Percentiles rank a stretch among this genome's conserved stretches.
These are phyloP conservation scores for Collichthys lucidus DNA, from an alignment of 2,113 vertebrate species.

Conservation along the genomic window DNA sequence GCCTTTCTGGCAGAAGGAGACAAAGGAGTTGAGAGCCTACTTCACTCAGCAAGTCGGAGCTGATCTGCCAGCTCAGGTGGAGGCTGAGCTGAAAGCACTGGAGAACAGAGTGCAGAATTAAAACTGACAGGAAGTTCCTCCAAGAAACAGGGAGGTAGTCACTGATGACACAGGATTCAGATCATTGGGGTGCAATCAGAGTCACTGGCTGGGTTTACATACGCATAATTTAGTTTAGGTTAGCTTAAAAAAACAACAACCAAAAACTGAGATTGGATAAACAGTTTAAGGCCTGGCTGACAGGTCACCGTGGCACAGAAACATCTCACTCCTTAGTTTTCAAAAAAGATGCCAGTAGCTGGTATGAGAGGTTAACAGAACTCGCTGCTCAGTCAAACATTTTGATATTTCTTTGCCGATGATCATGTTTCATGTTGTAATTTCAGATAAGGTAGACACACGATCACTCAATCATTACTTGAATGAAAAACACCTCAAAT, in stretches of 20 bases:
- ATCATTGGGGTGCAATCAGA: conserved; percentile 30
- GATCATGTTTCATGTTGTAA: neutral
- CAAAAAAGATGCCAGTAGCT: neutral
- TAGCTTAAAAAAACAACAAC: neutral
- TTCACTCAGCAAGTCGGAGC: conserved; percentile 89
- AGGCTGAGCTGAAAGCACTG: conserved; percentile 87
- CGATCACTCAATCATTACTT: neutral
- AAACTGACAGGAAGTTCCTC: conserved; percentile 31
- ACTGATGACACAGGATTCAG: conserved; percentile 17
- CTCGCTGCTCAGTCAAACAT: neutral
- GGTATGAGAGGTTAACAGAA: neutral
- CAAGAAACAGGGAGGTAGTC: neutral
- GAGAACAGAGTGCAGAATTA: conserved; percentile 85
- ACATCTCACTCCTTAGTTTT: neutral
- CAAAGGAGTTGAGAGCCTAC: conserved; percentile 88
- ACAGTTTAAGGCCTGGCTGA: neutral
- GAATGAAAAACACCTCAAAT: neutral
- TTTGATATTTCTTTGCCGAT: neutral
- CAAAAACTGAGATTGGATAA: neutral
- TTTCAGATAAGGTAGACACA: neutral
- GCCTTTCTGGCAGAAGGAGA: conserved; percentile 94
- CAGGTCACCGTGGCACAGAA: neutral
- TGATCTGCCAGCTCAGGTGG: conserved; percentile 88
- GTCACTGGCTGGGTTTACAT: conserved; percentile 32
- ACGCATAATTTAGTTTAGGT: conserved; percentile 7